phyloP scores from a whole-genome alignment of 2,113 vertebrate genomes.

The Clarias batrachus region DNA sequence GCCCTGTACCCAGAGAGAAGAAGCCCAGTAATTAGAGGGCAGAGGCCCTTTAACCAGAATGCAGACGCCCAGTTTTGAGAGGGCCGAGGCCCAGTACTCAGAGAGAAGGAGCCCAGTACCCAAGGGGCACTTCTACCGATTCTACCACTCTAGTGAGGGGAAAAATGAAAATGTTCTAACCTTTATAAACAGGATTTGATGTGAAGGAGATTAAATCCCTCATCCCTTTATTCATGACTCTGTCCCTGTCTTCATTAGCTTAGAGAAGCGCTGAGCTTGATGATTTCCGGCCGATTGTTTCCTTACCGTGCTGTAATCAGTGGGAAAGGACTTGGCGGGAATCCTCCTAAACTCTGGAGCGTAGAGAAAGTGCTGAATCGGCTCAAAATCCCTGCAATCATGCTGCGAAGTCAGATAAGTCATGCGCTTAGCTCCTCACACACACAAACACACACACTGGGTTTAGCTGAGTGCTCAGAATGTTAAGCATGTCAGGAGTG shows the following conservation, averaged over 20 bases:
- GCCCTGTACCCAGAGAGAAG: no score
- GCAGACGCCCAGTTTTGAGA: no score
- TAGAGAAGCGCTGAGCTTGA: not conserved
- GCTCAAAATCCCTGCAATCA: not conserved
- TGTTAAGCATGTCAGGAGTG: not conserved
- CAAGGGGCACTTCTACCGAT: not conserved
- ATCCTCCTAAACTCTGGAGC: not conserved
- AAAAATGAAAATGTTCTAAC: not conserved
- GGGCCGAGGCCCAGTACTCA: no score
- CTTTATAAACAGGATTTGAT: not conserved
- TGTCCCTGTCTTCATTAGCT: not conserved
- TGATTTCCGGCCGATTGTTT: not conserved
- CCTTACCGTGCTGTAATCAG: not conserved
- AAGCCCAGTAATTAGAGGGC: no score
- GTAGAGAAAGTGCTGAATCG: not conserved
- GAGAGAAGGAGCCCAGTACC: no score
- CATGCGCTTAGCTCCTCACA: not conserved
- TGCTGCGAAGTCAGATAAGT: not conserved
- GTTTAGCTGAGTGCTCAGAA: not conserved
- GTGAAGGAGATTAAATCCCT: not conserved
- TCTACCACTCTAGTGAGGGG: not conserved
- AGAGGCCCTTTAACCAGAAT: no score
- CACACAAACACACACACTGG: not conserved
- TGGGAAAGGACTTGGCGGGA: constrained; percentile 2
- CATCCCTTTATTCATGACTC: no score